Percentiles rank a stretch among this genome's conserved stretches.
These are phyloP conservation scores for Penaeus japonicus DNA, from an alignment of 1,140 invertebrate genomes.

Conservation along the genomic window DNA sequence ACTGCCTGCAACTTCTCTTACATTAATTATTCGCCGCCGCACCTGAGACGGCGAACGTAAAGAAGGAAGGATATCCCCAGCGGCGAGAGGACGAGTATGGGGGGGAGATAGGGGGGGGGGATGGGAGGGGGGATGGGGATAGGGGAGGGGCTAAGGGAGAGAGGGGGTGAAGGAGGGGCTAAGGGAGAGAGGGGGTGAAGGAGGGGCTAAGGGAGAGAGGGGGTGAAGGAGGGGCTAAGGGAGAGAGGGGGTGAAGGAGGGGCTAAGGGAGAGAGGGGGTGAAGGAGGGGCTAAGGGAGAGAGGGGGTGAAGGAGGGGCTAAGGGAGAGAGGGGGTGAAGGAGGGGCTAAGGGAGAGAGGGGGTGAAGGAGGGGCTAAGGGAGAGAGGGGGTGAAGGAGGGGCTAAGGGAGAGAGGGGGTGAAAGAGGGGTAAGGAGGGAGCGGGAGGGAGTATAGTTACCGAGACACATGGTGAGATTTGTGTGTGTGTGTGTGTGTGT, in stretches of 20 bases:
- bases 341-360: neutral
- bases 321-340: neutral
- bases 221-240: neutral
- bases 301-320: neutral
- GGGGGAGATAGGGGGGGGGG: neutral
- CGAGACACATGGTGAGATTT: too few species aligned
- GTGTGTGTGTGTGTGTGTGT: too few species aligned
- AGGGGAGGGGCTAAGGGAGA: neutral
- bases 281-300: neutral
- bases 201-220: neutral
- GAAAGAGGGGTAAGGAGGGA: neutral
- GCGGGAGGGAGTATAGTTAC: neutral
- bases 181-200: neutral
- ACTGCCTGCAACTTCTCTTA: too few species aligned
- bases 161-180: too few species aligned
- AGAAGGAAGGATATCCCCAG: neutral
- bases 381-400: neutral
- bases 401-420: neutral
- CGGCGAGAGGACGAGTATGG: neutral
- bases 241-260: neutral
- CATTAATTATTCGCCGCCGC: too few species aligned
- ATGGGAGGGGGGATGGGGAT: neutral
- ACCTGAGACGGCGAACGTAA: neutral
- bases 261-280: neutral
- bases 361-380: neutral